Evolutionary conservation across 2,797 vertebrate species (phyloP).

Genomic region (Poeciliopsis turneri): DNA sequence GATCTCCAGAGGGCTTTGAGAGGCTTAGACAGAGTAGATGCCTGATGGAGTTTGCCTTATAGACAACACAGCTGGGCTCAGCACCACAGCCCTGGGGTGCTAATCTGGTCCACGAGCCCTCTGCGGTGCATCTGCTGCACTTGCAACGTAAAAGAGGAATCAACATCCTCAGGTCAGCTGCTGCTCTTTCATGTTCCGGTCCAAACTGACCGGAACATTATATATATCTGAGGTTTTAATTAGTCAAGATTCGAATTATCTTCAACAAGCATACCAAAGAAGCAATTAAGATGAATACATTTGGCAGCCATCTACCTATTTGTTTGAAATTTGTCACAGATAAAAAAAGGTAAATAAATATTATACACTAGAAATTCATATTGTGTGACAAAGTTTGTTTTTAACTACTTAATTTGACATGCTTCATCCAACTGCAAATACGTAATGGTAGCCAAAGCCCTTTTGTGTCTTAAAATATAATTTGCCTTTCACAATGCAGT

Average conservation of each 20-base stretch:
- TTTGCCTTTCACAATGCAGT: slow-evolving; percentile 20
- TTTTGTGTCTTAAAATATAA: slow-evolving; percentile 6
- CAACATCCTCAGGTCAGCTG: slow-evolving; percentile 43
- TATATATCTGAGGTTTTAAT: not conserved
- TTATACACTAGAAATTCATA: not conserved
- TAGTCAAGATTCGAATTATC: no score
- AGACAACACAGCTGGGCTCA: slow-evolving; percentile 77
- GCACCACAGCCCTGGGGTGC: slow-evolving; percentile 61
- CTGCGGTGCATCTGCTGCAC: slow-evolving; percentile 67
- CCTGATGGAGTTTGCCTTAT: slow-evolving; percentile 39
- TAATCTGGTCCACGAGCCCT: slow-evolving; percentile 74
- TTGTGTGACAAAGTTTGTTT: not conserved
- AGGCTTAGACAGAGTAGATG: slow-evolving; percentile 70
- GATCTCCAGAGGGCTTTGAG: slow-evolving; percentile 53
- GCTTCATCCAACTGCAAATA: not conserved
- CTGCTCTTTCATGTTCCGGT: slow-evolving; percentile 25
- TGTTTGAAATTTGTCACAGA: not conserved
- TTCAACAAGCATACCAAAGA: no score
- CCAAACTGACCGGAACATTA: no score
- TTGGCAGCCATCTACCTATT: not conserved
- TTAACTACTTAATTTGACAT: not conserved
- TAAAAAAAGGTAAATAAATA: not conserved
- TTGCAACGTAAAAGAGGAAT: slow-evolving; percentile 48
- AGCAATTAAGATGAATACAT: not conserved
- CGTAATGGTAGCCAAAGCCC: not conserved